Evolutionary conservation across 1,140 invertebrate species (phyloP), one percentile per base, ranked within the genome.

Genomic region (Megalopta genalis): DNA sequence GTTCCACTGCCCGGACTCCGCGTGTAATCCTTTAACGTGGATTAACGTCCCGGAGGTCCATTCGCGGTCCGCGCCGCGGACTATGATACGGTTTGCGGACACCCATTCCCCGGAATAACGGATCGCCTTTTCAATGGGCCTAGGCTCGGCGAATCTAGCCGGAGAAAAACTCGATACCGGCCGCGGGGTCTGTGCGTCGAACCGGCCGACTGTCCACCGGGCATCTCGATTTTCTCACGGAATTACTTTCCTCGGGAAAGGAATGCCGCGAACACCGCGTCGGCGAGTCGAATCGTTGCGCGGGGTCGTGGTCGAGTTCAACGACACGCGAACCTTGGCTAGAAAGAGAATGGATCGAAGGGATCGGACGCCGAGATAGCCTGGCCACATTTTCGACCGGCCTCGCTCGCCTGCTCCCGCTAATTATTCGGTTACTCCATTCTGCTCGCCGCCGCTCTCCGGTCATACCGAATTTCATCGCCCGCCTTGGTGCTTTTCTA

Each of bases 271-370:
- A n/a, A 21, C 57, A 65, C 42, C 65, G 60, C 32, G 60, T n/a
- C 49, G 46, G 49, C 63, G 68, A 72, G 72, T 78, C 52, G 71
- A 81, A 81, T 81, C 75, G 42, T 78, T 67, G 80, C 80, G 63
- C 74, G 66, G 66, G 79, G 74, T 81, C 79, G 79, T 71, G 80
- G 67, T 81, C 80, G 75, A 73, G 75, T 82, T 81, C 80, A 78
- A 81, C 76, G 76, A 78, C 80, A 78, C 76, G 23, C 76, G 63
- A 68, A 65, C 54, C 71, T 69, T 76, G 42, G 42, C 27, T 64
- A 65, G 52, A 63, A 80, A 71, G 75, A 71, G 75, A 81, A 81
- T 14, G 80, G 75, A 77, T 66, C 67, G 75, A 75, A 52, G 69
- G 73, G 73, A 75, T 75, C 73, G 64, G 8, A 57, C 49, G 18